phyloP scores from a whole-genome alignment of 1,140 invertebrate species.

The Nomia melanderi region DNA sequence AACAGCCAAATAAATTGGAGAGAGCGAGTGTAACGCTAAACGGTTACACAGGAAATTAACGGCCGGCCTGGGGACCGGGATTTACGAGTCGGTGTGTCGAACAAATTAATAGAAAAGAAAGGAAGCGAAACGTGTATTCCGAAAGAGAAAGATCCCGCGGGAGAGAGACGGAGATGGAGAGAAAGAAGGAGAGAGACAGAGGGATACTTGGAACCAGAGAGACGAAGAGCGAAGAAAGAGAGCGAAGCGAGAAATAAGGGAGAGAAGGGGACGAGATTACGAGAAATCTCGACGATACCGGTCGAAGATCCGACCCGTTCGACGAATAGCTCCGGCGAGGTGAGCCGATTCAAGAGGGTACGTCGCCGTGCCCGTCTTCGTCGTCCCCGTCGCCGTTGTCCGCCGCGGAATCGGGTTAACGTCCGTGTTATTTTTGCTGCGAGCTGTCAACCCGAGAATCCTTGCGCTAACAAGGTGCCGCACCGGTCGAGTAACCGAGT shows the following conservation, averaged over 20 bases:
- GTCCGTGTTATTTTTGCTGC: constrained; percentile 78
- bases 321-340: background rate
- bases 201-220: too few relatives aligned
- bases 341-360: constrained; percentile 9
- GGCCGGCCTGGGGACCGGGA: background rate
- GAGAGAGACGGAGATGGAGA: background rate
- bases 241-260: background rate
- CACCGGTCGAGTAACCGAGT: constrained; percentile 65
- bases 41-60: constrained; percentile 35
- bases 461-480: constrained; percentile 81
- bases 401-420: constrained; percentile 73
- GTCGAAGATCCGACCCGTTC: constrained; percentile 8
- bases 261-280: background rate
- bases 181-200: background rate
- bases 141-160: too few relatives aligned
- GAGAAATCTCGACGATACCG: constrained; percentile 4
- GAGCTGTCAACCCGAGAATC: constrained; percentile 74
- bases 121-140: background rate
- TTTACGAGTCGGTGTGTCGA: constrained; percentile 35
- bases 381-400: too few relatives aligned
- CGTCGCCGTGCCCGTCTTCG: constrained; percentile 13
- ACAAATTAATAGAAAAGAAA: constrained; percentile 40
- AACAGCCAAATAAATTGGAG: constrained; percentile 44
- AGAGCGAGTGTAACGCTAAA: constrained; percentile 43
- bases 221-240: background rate